Conservation (phyloP, 2,113 vertebrate species). For the Fulica atra region DNA sequence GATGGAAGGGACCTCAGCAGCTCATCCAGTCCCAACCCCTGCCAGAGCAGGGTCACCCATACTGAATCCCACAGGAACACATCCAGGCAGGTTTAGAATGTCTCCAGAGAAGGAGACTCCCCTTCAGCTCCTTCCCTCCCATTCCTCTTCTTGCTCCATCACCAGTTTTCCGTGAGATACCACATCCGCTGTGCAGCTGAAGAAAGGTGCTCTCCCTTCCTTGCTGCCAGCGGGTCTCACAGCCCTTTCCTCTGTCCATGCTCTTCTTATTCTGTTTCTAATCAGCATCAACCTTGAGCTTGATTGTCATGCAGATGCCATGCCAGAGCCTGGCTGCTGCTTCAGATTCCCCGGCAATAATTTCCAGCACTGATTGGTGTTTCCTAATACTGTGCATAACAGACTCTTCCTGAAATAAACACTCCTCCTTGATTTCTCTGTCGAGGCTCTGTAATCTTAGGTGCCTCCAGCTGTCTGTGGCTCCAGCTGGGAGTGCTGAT, state of each 20-base stretch:
- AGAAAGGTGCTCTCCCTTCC: neutral
- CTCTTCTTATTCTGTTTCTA: neutral
- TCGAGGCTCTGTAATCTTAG: neutral
- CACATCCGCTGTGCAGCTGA: accelerated
- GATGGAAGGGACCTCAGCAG: no score
- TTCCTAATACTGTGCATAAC: neutral
- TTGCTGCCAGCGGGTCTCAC: accelerated
- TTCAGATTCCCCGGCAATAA: neutral
- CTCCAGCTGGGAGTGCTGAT: neutral
- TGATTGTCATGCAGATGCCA: slow-evolving; percentile 44
- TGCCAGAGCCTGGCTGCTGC: neutral
- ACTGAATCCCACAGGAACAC: no score
- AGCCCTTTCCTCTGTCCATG: neutral
- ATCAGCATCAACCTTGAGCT: neutral
- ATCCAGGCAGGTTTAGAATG: no score
- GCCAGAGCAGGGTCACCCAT: no score
- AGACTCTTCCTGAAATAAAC: neutral
- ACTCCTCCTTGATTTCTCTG: neutral
- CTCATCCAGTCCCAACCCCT: no score
- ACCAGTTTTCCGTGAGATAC: accelerated
- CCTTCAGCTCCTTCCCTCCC: neutral
- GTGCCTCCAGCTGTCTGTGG: neutral
- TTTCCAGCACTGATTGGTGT: slow-evolving; percentile 2
- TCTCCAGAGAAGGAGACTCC: no score
- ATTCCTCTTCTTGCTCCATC: neutral